Conservation (phyloP, 2,797 vertebrate species). For the Helarctos malayanus region DNA sequence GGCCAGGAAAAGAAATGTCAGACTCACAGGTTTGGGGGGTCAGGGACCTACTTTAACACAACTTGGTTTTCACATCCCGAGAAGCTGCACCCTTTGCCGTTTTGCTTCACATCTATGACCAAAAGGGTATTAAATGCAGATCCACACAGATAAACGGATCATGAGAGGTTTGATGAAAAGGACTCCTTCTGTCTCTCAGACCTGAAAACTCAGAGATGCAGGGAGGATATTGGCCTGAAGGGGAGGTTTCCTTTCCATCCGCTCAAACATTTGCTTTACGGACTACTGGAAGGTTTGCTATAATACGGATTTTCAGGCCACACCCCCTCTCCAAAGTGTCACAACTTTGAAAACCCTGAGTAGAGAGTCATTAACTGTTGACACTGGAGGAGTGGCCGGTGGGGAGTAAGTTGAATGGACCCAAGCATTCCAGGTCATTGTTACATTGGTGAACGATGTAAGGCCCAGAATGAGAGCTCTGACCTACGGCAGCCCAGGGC, state of each 20-base stretch:
- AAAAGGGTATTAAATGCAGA: neutral
- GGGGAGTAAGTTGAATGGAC: neutral
- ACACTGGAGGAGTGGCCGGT: neutral
- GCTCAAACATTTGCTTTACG: neutral
- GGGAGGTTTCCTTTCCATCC: neutral
- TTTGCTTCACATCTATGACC: neutral
- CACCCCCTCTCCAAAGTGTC: neutral
- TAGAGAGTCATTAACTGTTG: neutral
- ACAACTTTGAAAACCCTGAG: constrained; percentile 5
- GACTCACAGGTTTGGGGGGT: neutral
- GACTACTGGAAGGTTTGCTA: neutral
- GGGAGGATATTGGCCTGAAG: neutral
- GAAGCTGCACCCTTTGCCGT: neutral
- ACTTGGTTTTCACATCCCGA: constrained; percentile 61
- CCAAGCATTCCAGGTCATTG: neutral
- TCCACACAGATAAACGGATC: neutral
- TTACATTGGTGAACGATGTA: neutral
- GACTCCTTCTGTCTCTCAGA: neutral
- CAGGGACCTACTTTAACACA: neutral
- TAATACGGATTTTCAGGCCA: neutral
- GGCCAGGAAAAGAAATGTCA: neutral
- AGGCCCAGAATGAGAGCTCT: neutral
- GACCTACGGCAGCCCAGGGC: neutral
- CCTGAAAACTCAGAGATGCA: neutral
- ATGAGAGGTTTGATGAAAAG: neutral